Evolutionary conservation across 2,113 vertebrate genomes (phyloP).

Genomic region (Cyprinodon tularosa): DNA sequence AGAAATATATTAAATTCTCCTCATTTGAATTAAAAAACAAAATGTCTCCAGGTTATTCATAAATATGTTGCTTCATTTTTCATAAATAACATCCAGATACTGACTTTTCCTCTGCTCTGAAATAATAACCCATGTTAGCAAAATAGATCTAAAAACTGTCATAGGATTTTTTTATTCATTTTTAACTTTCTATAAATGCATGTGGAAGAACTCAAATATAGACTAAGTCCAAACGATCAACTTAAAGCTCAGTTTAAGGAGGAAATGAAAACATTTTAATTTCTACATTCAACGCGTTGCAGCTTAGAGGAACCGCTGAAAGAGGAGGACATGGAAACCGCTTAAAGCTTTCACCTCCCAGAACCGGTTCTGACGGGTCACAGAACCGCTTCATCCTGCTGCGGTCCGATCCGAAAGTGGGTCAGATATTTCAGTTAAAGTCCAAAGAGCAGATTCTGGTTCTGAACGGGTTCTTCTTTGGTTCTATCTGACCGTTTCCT

Average conservation of each 20-base stretch:
- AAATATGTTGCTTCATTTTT: slow-evolving; percentile 84
- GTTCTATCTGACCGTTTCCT: slow-evolving; percentile 72
- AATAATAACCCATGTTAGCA: slow-evolving; percentile 87
- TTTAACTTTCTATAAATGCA: slow-evolving; percentile 83
- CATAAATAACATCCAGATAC: slow-evolving; percentile 88
- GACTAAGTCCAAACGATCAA: slow-evolving; percentile 73
- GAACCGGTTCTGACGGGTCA: too few relatives aligned
- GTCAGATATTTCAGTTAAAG: too few relatives aligned
- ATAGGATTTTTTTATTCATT: slow-evolving; percentile 76
- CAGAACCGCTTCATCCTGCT: too few relatives aligned
- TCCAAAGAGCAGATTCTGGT: too few relatives aligned
- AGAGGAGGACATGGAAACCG: too few relatives aligned
- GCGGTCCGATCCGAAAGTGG: too few relatives aligned
- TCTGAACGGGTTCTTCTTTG: slow-evolving; percentile 64
- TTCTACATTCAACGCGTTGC: slow-evolving; percentile 75
- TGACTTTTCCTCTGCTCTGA: slow-evolving; percentile 81
- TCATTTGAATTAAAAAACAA: slow-evolving; percentile 86
- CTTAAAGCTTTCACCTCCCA: too few relatives aligned
- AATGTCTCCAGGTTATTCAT: slow-evolving; percentile 83
- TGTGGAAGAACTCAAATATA: slow-evolving; percentile 81
- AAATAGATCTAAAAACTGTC: slow-evolving; percentile 85
- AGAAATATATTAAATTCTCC: slow-evolving; percentile 87
- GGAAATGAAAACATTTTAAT: background rate
- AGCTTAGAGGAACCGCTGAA: too few relatives aligned
- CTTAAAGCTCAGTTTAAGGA: slow-evolving; percentile 74